Percentiles rank a stretch among this genome's conserved stretches.
These are phyloP conservation scores for Macropodus opercularis DNA, from an alignment of 2,797 vertebrate species.

Conservation along the genomic window DNA sequence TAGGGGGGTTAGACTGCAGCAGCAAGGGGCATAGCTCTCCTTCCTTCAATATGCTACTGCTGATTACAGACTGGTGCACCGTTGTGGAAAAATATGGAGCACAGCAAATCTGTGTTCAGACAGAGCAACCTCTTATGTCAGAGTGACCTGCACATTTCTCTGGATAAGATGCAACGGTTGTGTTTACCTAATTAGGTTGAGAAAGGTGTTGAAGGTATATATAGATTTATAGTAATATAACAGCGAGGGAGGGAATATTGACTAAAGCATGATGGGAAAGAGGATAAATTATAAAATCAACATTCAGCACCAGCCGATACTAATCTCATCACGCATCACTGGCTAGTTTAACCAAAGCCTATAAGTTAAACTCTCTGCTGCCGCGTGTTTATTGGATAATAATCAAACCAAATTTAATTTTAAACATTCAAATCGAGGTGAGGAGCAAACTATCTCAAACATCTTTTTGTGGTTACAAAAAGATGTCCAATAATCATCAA, in stretches of 20 bases:
- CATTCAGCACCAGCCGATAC: too few species aligned
- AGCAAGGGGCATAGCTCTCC: constrained; percentile 21
- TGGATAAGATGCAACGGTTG: constrained; percentile 30
- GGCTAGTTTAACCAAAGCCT: too few species aligned
- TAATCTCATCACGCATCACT: too few species aligned
- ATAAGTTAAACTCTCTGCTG: too few species aligned
- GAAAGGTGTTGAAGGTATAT: not conserved
- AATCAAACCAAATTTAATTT: not conserved
- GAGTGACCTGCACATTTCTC: constrained; percentile 24
- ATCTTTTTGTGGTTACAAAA: not conserved
- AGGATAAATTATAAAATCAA: too few species aligned
- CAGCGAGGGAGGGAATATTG: not conserved
- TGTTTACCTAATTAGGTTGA: constrained; percentile 34
- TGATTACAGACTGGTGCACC: constrained; percentile 58
- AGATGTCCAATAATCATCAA: constrained; percentile 14
- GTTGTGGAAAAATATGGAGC: constrained; percentile 51
- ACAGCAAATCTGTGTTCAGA: constrained; percentile 60
- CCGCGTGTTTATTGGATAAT: too few species aligned
- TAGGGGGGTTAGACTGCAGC: constrained; percentile 27
- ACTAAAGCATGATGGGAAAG: not conserved
- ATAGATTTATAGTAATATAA: constrained; percentile 4
- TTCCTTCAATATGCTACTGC: constrained; percentile 44
- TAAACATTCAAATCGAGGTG: constrained; percentile 2
- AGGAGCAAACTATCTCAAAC: constrained; percentile 4
- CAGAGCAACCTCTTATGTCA: constrained; percentile 50